phyloP scores from a whole-genome alignment of 53 echinoderm and acorn worm genomes.

The Paracentrotus lividus region DNA sequence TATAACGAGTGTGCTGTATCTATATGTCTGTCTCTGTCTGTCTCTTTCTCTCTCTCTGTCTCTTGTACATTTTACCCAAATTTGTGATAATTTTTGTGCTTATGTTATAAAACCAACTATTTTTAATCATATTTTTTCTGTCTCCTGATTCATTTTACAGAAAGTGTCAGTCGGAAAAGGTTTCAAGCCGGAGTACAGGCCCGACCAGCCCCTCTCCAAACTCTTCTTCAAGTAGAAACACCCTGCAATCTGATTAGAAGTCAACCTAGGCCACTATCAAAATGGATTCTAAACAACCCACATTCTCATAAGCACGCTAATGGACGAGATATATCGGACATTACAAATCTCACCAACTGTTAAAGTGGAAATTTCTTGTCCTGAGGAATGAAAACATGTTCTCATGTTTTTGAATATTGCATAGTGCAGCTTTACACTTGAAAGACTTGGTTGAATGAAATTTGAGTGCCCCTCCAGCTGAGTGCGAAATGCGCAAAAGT shows the following conservation, averaged over 20 bases:
- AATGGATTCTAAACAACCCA: slow-evolving; percentile 3
- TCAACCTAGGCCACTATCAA: slow-evolving; percentile 31
- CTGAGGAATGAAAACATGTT: too few relatives aligned
- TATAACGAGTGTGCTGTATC: too few relatives aligned
- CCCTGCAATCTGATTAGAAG: slow-evolving; percentile 1
- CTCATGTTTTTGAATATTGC: too few relatives aligned
- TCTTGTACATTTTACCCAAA: too few relatives aligned
- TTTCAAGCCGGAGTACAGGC: not conserved
- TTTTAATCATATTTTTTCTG: not conserved
- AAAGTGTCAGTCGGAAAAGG: slow-evolving; percentile 58
- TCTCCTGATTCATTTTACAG: slow-evolving; percentile 4
- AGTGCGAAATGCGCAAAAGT: too few relatives aligned
- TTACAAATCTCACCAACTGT: too few relatives aligned
- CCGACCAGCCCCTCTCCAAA: slow-evolving; percentile 67
- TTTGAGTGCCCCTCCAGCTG: too few relatives aligned
- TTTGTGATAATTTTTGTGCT: not conserved
- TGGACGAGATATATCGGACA: too few relatives aligned
- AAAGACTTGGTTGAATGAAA: too few relatives aligned
- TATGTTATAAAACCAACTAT: not conserved
- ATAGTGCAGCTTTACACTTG: too few relatives aligned
- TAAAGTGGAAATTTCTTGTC: too few relatives aligned
- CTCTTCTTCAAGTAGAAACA: slow-evolving; percentile 62
- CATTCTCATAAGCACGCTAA: not conserved
- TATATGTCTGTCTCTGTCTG: not conserved
- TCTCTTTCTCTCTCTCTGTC: not conserved